Percentiles rank a stretch among this genome's conserved stretches.
These are phyloP conservation scores for Epinephelus fuscoguttatus DNA, from an alignment of 2,113 vertebrate genomes.

Conservation along the genomic window DNA sequence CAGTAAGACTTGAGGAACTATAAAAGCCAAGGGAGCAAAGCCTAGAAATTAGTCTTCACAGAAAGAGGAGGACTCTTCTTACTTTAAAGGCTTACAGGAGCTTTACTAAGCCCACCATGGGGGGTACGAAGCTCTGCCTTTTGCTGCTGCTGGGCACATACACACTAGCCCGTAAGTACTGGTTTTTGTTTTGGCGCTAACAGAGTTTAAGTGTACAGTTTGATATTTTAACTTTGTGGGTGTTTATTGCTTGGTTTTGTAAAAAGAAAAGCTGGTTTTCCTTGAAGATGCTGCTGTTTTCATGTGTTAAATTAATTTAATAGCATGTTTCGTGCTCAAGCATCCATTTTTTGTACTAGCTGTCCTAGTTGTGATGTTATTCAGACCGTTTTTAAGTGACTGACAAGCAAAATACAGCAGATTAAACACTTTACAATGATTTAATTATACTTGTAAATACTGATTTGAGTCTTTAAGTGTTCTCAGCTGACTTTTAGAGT, in stretches of 20 bases:
- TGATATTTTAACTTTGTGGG: background rate
- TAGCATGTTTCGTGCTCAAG: background rate
- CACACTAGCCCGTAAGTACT: conserved; percentile 80
- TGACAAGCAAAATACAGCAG: background rate
- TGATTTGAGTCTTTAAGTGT: background rate
- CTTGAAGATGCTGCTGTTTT: background rate
- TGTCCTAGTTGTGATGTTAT: background rate
- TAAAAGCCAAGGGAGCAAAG: conserved; percentile 68
- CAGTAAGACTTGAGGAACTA: conserved; percentile 58
- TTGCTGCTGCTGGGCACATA: conserved; percentile 75
- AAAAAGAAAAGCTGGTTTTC: background rate
- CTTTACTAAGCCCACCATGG: conserved; percentile 71
- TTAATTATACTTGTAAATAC: background rate
- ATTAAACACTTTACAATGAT: background rate
- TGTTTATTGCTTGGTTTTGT: background rate
- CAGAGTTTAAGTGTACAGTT: background rate
- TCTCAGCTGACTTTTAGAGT: background rate
- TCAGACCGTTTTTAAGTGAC: background rate
- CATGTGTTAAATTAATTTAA: background rate
- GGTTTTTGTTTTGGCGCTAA: background rate
- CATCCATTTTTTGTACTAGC: background rate
- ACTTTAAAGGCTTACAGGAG: conserved; percentile 57
- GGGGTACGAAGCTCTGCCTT: conserved; percentile 75
- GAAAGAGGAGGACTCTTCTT: conserved; percentile 74
- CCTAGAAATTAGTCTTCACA: conserved; percentile 72